A percentile compares a stretch with the other conserved stretches of the same genome.
Evolutionary conservation across 1,140 invertebrate genomes (phyloP).

Genomic region (Subanguina moxae): DNA sequence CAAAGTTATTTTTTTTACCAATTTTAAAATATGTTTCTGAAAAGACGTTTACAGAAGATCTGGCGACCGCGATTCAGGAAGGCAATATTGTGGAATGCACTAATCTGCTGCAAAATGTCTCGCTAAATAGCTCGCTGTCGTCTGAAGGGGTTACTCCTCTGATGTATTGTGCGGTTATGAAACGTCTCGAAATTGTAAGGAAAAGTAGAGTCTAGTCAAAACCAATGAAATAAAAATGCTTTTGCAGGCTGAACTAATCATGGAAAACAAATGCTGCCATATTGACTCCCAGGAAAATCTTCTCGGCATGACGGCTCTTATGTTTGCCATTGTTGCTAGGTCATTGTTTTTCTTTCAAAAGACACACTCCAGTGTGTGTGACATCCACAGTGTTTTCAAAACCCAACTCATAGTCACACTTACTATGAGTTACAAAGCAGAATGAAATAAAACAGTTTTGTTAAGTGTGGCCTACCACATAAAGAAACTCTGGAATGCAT

Average conservation of each 20-base stretch:
- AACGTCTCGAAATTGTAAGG: conserved; percentile 15
- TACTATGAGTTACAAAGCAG: no score
- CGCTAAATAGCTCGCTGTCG: not conserved
- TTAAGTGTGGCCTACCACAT: no score
- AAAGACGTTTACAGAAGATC: not conserved
- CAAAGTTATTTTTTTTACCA: no score
- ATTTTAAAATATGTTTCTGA: no score
- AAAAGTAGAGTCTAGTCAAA: not conserved
- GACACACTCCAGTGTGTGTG: not conserved
- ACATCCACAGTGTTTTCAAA: no score
- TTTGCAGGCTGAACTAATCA: conserved; percentile 20
- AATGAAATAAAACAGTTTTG: no score
- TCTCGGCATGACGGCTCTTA: conserved; percentile 24
- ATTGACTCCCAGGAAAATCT: conserved; percentile 31
- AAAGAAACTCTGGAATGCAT: not conserved
- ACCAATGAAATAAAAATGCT: not conserved
- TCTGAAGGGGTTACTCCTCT: conserved; percentile 23
- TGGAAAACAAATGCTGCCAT: conserved; percentile 3
- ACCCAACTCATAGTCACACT: no score
- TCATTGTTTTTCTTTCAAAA: not conserved
- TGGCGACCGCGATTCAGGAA: not conserved
- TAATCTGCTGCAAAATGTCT: not conserved
- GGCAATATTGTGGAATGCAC: not conserved
- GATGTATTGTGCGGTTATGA: conserved; percentile 25
- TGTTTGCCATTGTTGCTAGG: conserved; percentile 29